phyloP scores from a whole-genome alignment of 2,113 vertebrate species.

The Oceanodroma tethys region DNA sequence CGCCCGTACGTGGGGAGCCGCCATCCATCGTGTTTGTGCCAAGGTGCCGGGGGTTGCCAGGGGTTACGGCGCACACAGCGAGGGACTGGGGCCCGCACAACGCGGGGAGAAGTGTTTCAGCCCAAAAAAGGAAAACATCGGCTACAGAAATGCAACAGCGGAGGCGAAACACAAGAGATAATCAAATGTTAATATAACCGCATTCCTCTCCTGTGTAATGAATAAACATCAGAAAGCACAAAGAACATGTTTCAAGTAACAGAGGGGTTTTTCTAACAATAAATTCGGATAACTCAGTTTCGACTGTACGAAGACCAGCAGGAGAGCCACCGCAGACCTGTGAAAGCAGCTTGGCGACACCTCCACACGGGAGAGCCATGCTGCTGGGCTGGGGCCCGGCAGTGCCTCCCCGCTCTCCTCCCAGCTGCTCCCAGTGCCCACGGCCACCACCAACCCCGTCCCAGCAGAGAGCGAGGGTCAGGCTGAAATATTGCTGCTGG shows the following conservation, averaged over 20 bases:
- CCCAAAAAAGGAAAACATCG: slow-evolving; percentile 34
- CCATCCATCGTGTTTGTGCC: background rate
- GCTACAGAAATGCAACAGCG: background rate
- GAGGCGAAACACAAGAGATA: slow-evolving; percentile 14
- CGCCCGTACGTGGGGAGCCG: background rate
- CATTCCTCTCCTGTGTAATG: background rate
- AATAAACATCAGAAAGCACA: background rate
- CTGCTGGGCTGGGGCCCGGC: background rate
- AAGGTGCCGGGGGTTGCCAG: slow-evolving; percentile 60
- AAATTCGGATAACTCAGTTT: background rate
- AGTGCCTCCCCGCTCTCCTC: accelerated
- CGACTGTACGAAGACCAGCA: background rate
- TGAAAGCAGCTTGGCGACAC: background rate
- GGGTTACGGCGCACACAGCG: slow-evolving; percentile 53
- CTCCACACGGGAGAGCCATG: accelerated
- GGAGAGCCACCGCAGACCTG: background rate
- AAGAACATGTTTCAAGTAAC: background rate
- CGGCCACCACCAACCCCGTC: background rate
- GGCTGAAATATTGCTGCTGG: background rate
- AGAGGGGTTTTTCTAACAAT: background rate
- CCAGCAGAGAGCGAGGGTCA: background rate
- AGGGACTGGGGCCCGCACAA: background rate
- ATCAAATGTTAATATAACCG: background rate
- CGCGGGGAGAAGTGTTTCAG: background rate
- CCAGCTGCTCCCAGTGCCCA: background rate